Evolutionary conservation across 1,140 invertebrate species (phyloP), one percentile per base, ranked within the genome.

Genomic region (Drosophila setifemur): DNA sequence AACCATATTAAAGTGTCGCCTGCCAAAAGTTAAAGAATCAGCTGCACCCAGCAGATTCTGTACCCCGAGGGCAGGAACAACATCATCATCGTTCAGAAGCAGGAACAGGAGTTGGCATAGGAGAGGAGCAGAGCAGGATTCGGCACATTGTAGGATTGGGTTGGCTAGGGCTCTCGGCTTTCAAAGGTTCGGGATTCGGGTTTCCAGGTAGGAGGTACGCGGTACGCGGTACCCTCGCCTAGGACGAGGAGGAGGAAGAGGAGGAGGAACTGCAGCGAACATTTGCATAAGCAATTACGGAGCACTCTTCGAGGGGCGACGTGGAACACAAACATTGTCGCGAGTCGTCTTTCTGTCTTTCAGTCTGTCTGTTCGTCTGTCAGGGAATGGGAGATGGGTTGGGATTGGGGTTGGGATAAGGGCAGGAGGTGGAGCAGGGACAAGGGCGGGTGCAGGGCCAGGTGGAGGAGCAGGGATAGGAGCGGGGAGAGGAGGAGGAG

Each of bases 211-310:
- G n/a, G n/a, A n/a, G n/a, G n/a, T n/a, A n/a, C n/a, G n/a, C n/a
- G n/a, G n/a, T n/a, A n/a, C n/a, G n/a, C n/a, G n/a, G n/a, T n/a
- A n/a, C n/a, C n/a, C n/a, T n/a, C n/a, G n/a, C n/a, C n/a, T n/a
- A n/a, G n/a, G n/a, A n/a, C n/a, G n/a, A n/a, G n/a, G n/a, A n/a
- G n/a, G n/a, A n/a, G n/a, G n/a, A n/a, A n/a, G n/a, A n/a, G n/a
- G n/a, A n/a, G n/a, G n/a, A n/a, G n/a, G n/a, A 66, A 74, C 53
- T 75, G 54, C 73, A 68, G 68, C 48, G 47, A 77, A 78, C 77
- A 52, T 78, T 78, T 78, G 73, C 73, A 78, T 78, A 78, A 78
- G 74, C 73, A 78, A 78, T 78, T 78, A 78, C 74, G 68, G 60
- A 72, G 61, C 67, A 29, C 48, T 66, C 48, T 67, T 73, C 55